phyloP scores from a whole-genome alignment of 2,888 invertebrate genomes.

The Ceriagrion tenellum region DNA sequence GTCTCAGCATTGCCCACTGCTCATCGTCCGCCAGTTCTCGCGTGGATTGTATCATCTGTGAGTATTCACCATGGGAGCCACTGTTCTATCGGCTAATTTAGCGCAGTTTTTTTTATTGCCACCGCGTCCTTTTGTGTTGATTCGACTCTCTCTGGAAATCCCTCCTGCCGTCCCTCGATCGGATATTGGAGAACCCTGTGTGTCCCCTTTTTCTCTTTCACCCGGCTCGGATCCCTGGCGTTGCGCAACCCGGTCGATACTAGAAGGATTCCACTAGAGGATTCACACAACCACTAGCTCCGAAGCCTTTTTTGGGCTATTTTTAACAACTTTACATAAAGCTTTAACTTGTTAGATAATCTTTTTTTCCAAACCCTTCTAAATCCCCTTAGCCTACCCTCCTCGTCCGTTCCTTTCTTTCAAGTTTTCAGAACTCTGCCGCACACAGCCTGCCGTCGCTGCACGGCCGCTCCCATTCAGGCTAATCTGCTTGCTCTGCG shows the following conservation, averaged over 20 bases:
- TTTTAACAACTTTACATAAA: neutral
- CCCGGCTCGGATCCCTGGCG: neutral
- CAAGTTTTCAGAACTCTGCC: neutral
- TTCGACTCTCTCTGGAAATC: neutral
- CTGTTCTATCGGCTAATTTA: too few relatives aligned
- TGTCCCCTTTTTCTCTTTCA: neutral
- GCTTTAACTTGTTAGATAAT: neutral
- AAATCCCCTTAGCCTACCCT: neutral
- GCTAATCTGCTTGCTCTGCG: slow-evolving; percentile 21
- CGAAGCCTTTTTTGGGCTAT: neutral
- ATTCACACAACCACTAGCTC: neutral
- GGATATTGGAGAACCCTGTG: neutral
- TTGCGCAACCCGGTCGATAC: slow-evolving; percentile 21
- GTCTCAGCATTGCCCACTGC: too few relatives aligned
- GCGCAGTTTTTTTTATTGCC: neutral
- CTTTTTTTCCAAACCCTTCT: neutral
- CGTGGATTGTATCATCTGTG: too few relatives aligned
- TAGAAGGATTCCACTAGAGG: neutral
- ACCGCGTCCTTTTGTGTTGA: neutral
- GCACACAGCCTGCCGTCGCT: neutral
- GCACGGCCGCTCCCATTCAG: neutral
- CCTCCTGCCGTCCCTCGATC: neutral
- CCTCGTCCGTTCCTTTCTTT: neutral
- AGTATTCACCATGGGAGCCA: too few relatives aligned
- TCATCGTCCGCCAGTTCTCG: too few relatives aligned